Base-by-base conservation (phyloP, 2,797 vertebrate genomes). In the Pseudochirops cupreus region DNA sequence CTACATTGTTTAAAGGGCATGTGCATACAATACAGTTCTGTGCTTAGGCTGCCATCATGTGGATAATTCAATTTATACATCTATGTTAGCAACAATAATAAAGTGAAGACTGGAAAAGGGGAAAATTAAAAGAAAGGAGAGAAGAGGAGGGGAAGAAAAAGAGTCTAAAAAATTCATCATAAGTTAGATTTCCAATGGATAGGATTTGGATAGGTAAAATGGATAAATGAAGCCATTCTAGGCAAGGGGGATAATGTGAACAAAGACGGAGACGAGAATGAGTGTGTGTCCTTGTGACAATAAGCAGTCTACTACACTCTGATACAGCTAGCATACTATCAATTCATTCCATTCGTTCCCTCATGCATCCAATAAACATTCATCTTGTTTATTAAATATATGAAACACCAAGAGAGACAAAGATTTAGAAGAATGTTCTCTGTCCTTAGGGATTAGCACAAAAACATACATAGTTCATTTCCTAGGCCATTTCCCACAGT, bases 31-130 rank as follows among this genome's bases (percentile, higher is more conserved):
- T 92, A 9, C n/a, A 93, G 89, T 82, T 2, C 54, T 93, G 90
- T 93, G 91, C 74, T 96, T 97, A 94, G 92, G 56, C 93, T 97
- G 97, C 97, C 98, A 98, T 93, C 98, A 97, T 95, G 98, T 98
- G 98, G 98, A 87, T 46, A 0, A 67, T 91, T 94, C 14, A 56
- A 21, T 67, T 90, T 59, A 46, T 90, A 28, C 0, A 56, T 52
- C 67, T 67, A 39, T 62, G 16, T 14, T 59, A 46, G 92, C 39
- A 33, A 62, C 4, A 31, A 67, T 16, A 74, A 62, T 33, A 74
- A 82, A 82, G 18, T 46, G 74, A 46, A 46, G 39, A 82, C n/a
- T 82, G 74, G 39, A 46, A 18, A 46, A 82, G 74, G 14, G 7
- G 21, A 82, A 82, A 46, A 82, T 46, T 21, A 82, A 82, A 82